Conservation (phyloP, 2,888 invertebrate species). For the Morpho deidamia region DNA sequence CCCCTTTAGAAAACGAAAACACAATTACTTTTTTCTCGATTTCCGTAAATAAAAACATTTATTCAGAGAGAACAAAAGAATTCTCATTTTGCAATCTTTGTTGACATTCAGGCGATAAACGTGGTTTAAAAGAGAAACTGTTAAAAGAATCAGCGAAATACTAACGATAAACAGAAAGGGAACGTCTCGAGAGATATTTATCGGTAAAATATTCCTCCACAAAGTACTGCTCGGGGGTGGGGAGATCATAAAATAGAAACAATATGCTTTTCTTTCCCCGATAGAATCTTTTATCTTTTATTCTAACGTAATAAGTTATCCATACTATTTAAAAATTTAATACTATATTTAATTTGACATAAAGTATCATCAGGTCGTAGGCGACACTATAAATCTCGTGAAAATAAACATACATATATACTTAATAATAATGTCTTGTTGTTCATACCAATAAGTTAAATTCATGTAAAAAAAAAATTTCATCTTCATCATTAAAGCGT, state of each 20-base stretch:
- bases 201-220: slow-evolving; percentile 63
- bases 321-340: too few relatives aligned
- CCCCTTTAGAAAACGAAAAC: not conserved
- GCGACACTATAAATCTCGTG: too few relatives aligned
- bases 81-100: slow-evolving; percentile 14
- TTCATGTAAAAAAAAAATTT: too few relatives aligned
- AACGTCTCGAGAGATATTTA: slow-evolving; percentile 67
- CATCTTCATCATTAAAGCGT: too few relatives aligned
- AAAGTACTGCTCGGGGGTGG: slow-evolving; percentile 37
- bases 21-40: not conserved
- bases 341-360: too few relatives aligned
- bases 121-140: slow-evolving; percentile 60
- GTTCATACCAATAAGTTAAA: too few relatives aligned
- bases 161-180: slow-evolving; percentile 66
- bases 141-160: slow-evolving; percentile 68
- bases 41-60: slow-evolving; percentile 2
- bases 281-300: not conserved
- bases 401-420: too few relatives aligned
- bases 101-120: slow-evolving; percentile 35
- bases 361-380: too few relatives aligned
- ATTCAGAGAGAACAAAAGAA: not conserved
- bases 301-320: not conserved
- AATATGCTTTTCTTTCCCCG: slow-evolving; percentile 4
- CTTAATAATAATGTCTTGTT: too few relatives aligned
- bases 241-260: slow-evolving; percentile 6